phyloP scores from a whole-genome alignment of 2,113 vertebrate species.

The Rana temporaria region DNA sequence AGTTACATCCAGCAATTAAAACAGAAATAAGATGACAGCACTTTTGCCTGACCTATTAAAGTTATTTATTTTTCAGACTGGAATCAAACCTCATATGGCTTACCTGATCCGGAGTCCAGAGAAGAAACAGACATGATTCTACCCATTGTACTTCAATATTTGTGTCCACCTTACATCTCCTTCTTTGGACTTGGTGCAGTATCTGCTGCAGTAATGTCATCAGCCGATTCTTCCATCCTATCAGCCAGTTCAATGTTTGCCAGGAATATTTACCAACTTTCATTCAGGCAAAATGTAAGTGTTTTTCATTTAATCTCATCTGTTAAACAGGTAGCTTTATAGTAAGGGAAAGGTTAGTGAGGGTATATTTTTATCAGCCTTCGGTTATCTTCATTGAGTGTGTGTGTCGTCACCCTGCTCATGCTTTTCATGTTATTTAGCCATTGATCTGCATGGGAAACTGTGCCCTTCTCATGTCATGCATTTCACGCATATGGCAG shows the following conservation, averaged over 20 bases:
- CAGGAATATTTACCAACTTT: constrained; percentile 94
- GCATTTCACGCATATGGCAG: no score
- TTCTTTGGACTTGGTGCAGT: constrained; percentile 95
- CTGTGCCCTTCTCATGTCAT: no score
- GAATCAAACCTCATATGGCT: constrained; percentile 89
- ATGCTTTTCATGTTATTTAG: no score
- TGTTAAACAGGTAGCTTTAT: background rate
- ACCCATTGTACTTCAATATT: constrained; percentile 92
- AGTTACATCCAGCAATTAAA: no score
- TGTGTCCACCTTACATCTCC: constrained; percentile 90
- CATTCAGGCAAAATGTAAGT: constrained; percentile 94
- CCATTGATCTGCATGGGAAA: no score
- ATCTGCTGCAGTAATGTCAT: constrained; percentile 97
- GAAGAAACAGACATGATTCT: constrained; percentile 94
- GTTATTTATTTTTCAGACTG: constrained; percentile 78
- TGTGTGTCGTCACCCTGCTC: no score
- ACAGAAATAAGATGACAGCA: no score
- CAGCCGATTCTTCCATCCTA: constrained; percentile 95
- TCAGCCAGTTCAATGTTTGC: constrained; percentile 98
- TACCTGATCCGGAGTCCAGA: constrained; percentile 78
- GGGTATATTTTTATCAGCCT: no score
- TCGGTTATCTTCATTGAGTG: no score
- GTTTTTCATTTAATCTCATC: background rate
- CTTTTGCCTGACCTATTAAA: background rate
- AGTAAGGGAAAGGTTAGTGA: no score